Base-by-base conservation (phyloP, 1,140 invertebrate genomes). In the Drosophila willistoni region DNA sequence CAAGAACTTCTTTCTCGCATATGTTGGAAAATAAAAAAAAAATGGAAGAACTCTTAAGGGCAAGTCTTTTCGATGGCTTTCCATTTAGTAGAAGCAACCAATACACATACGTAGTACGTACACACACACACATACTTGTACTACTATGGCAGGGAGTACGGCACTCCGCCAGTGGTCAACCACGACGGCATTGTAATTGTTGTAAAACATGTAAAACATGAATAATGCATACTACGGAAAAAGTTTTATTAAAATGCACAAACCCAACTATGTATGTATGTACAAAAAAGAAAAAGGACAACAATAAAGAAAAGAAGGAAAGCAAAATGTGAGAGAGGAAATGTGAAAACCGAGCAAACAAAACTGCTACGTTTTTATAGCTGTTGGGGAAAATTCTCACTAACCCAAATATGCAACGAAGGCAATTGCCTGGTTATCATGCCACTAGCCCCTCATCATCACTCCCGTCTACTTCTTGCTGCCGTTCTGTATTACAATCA, bases 211-310 rank as follows among this genome's bases (percentile, higher is more conserved):
- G 44, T 51, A 22, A 71, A 79, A 67, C 79, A 87, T 87, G 83
- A 87, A 87, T 89, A 84, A 87, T 84, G 73, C 77, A 84, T 89
- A 71, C 68, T 77, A 51, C 44, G 17, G 47, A 54, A 63, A 87
- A 86, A 87, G 61, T 86, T 87, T 79, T 83, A 86, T 87, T 72
- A 74, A 86, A 86, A 79, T 79, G 64, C 82, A 82, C 39, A 68
- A 70, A 73, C 34, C 71, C 78, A 64, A 69, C 62, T 39, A 29
- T 7, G 29, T 29, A 29, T 29, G 29, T 29, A 29, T 7, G 22
- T 25, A 13, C 54, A 33, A 44, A 71, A 41, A 73, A 64, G 76
- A 65, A 59, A 66, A 68, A 71, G 56, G 39, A 1, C n/a, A n/a
- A 9, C 36, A 25, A 44, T 10, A 36, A 36, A 36, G 34, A 33